Evolutionary conservation across 2,113 vertebrate species (phyloP), one percentile per base, ranked within the genome.

Genomic region (Urocolius indicus): DNA sequence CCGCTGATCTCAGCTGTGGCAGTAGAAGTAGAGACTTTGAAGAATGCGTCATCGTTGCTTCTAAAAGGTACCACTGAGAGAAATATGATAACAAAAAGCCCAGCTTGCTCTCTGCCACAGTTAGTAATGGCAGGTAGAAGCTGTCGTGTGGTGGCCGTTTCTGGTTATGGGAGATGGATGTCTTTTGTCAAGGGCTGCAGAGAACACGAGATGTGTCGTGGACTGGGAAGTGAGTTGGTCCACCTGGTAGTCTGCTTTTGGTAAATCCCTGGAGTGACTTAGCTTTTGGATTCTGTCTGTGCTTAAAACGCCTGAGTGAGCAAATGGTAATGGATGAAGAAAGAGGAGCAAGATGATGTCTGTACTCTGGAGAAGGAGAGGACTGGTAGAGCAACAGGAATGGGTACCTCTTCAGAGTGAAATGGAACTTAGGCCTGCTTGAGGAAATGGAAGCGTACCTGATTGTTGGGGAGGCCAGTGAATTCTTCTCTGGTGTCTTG

Each of bases 71-170:
- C 74, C 3, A 1, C n/a, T 65, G 67, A 3, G 19, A 58, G 65
- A 82, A 80, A 18, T 19, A 34, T 4, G 27, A 30, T n/a, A 51
- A n/a, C 72, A 87, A 65, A 89, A 36, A 2, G 9, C n/a, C 23
- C 52, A 48, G 41, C 43, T 73, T 76, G 16, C 54, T 77, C 58
- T 90, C 41, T 30, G 84, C 4, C 27, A 43, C 12, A 68, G 51
- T 63, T 63, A 19, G 0, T 34, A 6, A 32, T 9, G n/a, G 43
- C 23, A 36, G 48, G 61, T 26, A 48, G 84, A 68, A 76, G 4
- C 38, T 59, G 65, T n/a, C 0, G 0, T 22, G 5, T 41, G 41
- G 17, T 46, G 45, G 43, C 30, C 18, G 4, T 55, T 45, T 45
- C 12, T 30, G 63, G 3, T 43, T 45, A 6, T 16, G 55, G 71